Conservation (phyloP, 2,888 invertebrate species). For the Beris morrisii region DNA sequence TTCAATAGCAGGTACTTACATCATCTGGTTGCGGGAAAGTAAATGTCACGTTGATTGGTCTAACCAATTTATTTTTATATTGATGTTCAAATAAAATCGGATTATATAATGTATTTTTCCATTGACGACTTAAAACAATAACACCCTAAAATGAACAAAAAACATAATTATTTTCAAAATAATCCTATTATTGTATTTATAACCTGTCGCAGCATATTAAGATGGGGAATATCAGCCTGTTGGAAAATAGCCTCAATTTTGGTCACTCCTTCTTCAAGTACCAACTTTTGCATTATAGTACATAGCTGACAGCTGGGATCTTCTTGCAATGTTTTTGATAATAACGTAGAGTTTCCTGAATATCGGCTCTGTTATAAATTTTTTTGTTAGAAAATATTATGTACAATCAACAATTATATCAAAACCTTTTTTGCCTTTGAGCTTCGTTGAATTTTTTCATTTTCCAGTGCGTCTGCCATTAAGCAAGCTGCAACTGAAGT, state of each 20-base stretch:
- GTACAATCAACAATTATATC: not conserved
- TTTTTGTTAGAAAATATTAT: too few relatives aligned
- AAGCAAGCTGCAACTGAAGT: slow-evolving; percentile 90
- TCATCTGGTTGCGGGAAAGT: slow-evolving; percentile 82
- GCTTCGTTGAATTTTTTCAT: slow-evolving; percentile 68
- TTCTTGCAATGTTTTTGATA: slow-evolving; percentile 88
- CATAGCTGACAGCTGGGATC: slow-evolving; percentile 95
- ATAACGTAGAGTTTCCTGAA: slow-evolving; percentile 75
- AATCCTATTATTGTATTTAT: slow-evolving; percentile 31
- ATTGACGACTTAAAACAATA: slow-evolving; percentile 93
- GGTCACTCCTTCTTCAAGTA: slow-evolving; percentile 73
- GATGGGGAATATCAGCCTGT: slow-evolving; percentile 80
- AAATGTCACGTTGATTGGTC: slow-evolving; percentile 86
- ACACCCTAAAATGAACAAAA: slow-evolving; percentile 67
- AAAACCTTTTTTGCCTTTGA: slow-evolving; percentile 54
- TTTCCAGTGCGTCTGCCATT: slow-evolving; percentile 92
- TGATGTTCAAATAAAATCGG: slow-evolving; percentile 87
- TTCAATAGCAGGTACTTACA: slow-evolving; percentile 55
- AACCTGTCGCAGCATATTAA: slow-evolving; percentile 86
- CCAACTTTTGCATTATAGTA: slow-evolving; percentile 82
- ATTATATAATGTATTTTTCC: slow-evolving; percentile 95
- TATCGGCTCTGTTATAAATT: slow-evolving; percentile 76
- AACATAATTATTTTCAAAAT: slow-evolving; percentile 38
- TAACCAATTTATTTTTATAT: slow-evolving; percentile 79
- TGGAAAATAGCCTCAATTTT: slow-evolving; percentile 82